Base-by-base conservation (phyloP, 2,888 invertebrate genomes). In the Pediacus dermestoides region DNA sequence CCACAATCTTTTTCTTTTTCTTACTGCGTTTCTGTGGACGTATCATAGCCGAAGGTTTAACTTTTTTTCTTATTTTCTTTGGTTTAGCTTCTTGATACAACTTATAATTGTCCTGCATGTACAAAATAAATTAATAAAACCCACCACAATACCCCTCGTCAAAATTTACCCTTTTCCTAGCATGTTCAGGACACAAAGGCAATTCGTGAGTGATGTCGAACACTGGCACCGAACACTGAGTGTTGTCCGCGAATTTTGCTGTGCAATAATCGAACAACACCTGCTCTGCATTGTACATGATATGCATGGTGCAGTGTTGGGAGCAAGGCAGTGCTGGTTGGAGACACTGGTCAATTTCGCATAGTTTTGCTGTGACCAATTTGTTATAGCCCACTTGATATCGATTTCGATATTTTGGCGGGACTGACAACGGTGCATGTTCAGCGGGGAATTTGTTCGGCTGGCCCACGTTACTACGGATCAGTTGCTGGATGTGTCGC, bases 181-280 rank as follows among this genome's bases (percentile, higher is more conserved):
- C 85, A 68, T 94, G 93, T 57, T 88, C 88, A 4, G 81, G 75
- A 65, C 93, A 94, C 4, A 93, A 74, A 30, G 93, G 90, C 62
- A 90, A 75, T 64, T 90, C 84, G 60, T 85, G 83, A 30, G 76
- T 75, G 42, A 85, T 77, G 69, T 88, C 86, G 57, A 87, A 84
- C 31, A 86, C 85, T 27, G 88, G 86, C 48, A 81, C 75, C 59
- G 84, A 82, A 66, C 88, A 88, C 64, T 85, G 85, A 16, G 83
- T 81, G 58, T 86, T 81, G 67, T 87, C 84, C 39, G 82, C 76
- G 66, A 83, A 84, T 67, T 86, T 85, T 43, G 85, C 86, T 43
- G 86, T 85, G 67, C 88, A 88, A 55, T 84, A 82, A 62, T 81
- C 80, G 68, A 85, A 88, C 42, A 70, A 50, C 26, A 67, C 63